Conservation (phyloP, 2,797 vertebrate genomes). For the Picus viridis region DNA sequence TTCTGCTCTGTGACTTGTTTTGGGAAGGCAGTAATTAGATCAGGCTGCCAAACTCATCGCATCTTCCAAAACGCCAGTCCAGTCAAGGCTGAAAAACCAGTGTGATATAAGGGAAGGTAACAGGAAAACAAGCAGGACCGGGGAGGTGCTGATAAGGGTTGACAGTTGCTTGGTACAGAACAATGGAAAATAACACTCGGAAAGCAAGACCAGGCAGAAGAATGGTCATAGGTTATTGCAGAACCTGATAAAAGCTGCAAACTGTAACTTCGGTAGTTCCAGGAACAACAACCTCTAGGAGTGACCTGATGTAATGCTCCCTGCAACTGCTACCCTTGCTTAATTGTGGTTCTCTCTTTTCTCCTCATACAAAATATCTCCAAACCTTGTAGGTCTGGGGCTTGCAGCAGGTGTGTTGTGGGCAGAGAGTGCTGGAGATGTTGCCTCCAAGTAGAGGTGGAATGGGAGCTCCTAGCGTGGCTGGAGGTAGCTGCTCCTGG, state of each 20-base stretch:
- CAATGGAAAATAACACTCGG: conserved; percentile 40
- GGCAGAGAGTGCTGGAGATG: not conserved
- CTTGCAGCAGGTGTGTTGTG: not conserved
- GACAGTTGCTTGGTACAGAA: conserved; percentile 23
- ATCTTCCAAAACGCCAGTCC: not conserved
- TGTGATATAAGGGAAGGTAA: not conserved
- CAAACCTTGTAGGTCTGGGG: not conserved
- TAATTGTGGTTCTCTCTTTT: not conserved
- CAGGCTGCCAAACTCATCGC: not conserved
- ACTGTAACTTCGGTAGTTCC: not conserved
- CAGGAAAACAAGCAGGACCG: not conserved
- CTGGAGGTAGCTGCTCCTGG: not conserved
- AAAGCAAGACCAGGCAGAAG: not conserved
- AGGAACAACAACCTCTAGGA: conserved; percentile 11
- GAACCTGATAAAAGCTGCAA: conserved; percentile 26
- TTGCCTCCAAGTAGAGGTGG: not conserved
- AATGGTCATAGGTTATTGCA: not conserved
- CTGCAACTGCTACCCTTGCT: not conserved
- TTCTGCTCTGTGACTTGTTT: not conserved
- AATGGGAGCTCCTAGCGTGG: not conserved
- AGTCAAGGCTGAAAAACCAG: not conserved
- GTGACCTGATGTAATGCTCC: not conserved
- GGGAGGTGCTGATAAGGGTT: conserved; percentile 18
- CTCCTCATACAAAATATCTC: not conserved
- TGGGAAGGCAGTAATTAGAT: not conserved